These are phyloP conservation scores for Epistrophe eligans DNA, from an alignment of 2,888 invertebrate species.

Conservation along the genomic window DNA sequence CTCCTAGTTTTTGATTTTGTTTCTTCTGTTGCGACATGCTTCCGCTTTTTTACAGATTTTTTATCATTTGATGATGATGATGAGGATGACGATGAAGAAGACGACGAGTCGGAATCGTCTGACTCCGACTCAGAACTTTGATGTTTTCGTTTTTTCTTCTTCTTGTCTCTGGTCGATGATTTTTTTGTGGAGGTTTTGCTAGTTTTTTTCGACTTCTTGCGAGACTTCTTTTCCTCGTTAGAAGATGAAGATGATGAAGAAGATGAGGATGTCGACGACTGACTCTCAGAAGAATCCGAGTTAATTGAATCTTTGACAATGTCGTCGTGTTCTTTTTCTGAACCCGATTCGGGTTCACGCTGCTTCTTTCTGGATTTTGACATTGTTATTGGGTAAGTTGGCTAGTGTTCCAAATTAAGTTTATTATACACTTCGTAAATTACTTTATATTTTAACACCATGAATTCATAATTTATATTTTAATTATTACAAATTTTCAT, in stretches of 20 bases:
- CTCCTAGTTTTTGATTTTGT: constrained; percentile 19
- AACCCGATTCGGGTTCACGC: constrained; percentile 41
- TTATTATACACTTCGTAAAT: neutral
- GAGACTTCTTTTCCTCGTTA: constrained; percentile 26
- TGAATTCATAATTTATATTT: constrained; percentile 19
- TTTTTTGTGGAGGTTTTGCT: constrained; percentile 48
- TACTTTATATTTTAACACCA: neutral
- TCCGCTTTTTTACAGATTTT: constrained; percentile 25
- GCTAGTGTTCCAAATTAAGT: neutral
- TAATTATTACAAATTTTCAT: constrained; percentile 45
- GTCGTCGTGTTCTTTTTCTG: constrained; percentile 8
- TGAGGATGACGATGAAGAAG: constrained; percentile 54
- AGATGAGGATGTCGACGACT: constrained; percentile 69
- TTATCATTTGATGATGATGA: constrained; percentile 23
- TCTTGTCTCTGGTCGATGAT: constrained; percentile 13
- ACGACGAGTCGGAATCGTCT: constrained; percentile 49
- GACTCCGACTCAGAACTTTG: constrained; percentile 65
- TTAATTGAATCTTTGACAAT: constrained; percentile 21
- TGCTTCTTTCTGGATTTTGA: constrained; percentile 63
- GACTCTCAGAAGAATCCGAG: constrained; percentile 55
- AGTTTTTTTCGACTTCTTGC: constrained; percentile 20
- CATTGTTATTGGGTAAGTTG: constrained; percentile 24
- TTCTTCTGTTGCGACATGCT: constrained; percentile 19
- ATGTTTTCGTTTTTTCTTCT: constrained; percentile 61
- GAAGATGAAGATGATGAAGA: constrained; percentile 62